These are phyloP conservation scores for Orthonychiurus folsomi DNA, from an alignment of 2,888 invertebrate species.

Conservation along the genomic window DNA sequence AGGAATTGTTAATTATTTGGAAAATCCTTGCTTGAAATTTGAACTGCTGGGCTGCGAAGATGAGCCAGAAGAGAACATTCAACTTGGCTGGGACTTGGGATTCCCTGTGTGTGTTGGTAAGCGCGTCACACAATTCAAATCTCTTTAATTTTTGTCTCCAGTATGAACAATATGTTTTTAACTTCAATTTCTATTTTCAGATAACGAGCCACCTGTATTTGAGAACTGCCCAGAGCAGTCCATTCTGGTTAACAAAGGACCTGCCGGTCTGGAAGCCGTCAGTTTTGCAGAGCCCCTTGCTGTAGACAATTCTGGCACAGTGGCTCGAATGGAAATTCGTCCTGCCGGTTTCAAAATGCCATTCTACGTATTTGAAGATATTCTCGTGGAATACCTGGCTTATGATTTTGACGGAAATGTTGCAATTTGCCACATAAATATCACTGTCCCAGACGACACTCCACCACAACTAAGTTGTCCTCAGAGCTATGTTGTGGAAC, in stretches of 20 bases:
- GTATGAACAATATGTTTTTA: neutral
- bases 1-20: slow-evolving; percentile 89
- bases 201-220: slow-evolving; percentile 93
- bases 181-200: slow-evolving; percentile 49
- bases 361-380: slow-evolving; percentile 76
- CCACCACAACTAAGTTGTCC: slow-evolving; percentile 84
- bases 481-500: slow-evolving; percentile 85
- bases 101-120: slow-evolving; percentile 73
- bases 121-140: slow-evolving; percentile 5
- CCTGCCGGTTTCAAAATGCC: slow-evolving; percentile 86
- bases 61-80: slow-evolving; percentile 67
- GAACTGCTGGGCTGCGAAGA: slow-evolving; percentile 88
- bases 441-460: slow-evolving; percentile 86
- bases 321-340: slow-evolving; percentile 83
- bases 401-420: slow-evolving; percentile 97
- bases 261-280: slow-evolving; percentile 77
- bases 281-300: slow-evolving; percentile 90
- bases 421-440: slow-evolving; percentile 91
- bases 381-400: slow-evolving; percentile 87
- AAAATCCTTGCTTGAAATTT: slow-evolving; percentile 90
- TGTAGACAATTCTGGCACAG: slow-evolving; percentile 89
- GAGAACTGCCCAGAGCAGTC: slow-evolving; percentile 92
- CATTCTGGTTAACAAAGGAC: slow-evolving; percentile 76
- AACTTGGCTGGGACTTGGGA: slow-evolving; percentile 86
- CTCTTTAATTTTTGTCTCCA: neutral